phyloP scores from a whole-genome alignment of 2,888 invertebrate genomes.

The Dynastes tityus region DNA sequence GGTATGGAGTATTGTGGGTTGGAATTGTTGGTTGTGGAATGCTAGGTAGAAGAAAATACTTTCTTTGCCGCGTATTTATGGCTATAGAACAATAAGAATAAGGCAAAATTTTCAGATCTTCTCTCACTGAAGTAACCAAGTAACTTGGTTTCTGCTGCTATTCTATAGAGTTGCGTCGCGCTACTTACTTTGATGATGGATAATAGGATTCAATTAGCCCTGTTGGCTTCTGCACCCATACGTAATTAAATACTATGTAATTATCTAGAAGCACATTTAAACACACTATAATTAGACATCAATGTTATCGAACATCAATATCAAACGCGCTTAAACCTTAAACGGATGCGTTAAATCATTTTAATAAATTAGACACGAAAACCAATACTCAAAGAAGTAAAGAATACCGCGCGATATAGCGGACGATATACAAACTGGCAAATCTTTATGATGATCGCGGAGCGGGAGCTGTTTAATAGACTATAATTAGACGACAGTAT shows the following conservation, averaged over 20 bases:
- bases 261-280: conserved; percentile 4
- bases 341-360: conserved; percentile 13
- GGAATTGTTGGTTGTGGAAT: too few relatives aligned
- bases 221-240: conserved; percentile 3
- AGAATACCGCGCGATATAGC: conserved; percentile 15
- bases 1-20: too few relatives aligned
- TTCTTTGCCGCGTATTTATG: too few relatives aligned
- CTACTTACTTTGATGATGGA: conserved; percentile 25
- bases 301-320: conserved; percentile 3
- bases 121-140: too few relatives aligned
- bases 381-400: conserved; percentile 19
- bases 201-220: conserved; percentile 24
- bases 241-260: neutral
- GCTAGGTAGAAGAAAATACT: too few relatives aligned
- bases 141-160: neutral
- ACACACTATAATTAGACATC: conserved; percentile 19
- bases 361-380: conserved; percentile 14
- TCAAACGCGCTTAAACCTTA: neutral
- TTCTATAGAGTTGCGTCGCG: neutral
- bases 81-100: too few relatives aligned
- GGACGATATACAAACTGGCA: conserved; percentile 33
- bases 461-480: conserved; percentile 48
- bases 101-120: too few relatives aligned
- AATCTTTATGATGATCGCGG: conserved; percentile 45
- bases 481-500: conserved; percentile 48